Conservation (phyloP, 2,888 invertebrate species). For the Seira musarum region DNA sequence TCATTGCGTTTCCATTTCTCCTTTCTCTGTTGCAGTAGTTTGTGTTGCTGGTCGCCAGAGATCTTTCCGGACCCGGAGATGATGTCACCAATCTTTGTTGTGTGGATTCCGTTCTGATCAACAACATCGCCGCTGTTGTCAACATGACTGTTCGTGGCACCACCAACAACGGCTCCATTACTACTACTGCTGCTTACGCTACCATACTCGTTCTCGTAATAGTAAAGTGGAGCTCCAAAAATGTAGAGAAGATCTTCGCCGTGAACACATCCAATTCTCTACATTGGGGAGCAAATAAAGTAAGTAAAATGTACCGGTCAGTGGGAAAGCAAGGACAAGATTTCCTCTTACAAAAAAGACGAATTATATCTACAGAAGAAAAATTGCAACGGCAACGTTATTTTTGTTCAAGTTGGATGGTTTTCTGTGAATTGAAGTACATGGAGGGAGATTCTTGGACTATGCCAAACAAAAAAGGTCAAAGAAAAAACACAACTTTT, state of each 20-base stretch:
- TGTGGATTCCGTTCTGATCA: conserved; percentile 15
- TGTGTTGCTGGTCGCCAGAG: conserved; percentile 28
- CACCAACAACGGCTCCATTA: not conserved
- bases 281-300: conserved; percentile 73
- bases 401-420: conserved; percentile 9
- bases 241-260: conserved; percentile 93
- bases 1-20: conserved; percentile 48
- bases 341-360: not conserved
- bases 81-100: conserved; percentile 39
- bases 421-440: not conserved
- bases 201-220: conserved; percentile 55
- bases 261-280: conserved; percentile 94
- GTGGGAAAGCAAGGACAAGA: conserved; percentile 3
- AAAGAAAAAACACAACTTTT: conserved; percentile 1
- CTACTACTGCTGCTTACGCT: conserved; percentile 17
- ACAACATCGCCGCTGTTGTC: conserved; percentile 43
- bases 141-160: conserved; percentile 20
- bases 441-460: not conserved
- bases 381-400: not conserved
- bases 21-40: conserved; percentile 35
- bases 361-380: not conserved
- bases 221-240: conserved; percentile 86
- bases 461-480: conserved; percentile 10
- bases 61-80: conserved; percentile 42
- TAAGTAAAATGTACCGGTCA: conserved; percentile 7